A percentile compares a stretch with the other conserved stretches of the same genome.
phyloP scores from a whole-genome alignment of 2,113 vertebrate species.

The Cyphomyrus plagiostoma region DNA sequence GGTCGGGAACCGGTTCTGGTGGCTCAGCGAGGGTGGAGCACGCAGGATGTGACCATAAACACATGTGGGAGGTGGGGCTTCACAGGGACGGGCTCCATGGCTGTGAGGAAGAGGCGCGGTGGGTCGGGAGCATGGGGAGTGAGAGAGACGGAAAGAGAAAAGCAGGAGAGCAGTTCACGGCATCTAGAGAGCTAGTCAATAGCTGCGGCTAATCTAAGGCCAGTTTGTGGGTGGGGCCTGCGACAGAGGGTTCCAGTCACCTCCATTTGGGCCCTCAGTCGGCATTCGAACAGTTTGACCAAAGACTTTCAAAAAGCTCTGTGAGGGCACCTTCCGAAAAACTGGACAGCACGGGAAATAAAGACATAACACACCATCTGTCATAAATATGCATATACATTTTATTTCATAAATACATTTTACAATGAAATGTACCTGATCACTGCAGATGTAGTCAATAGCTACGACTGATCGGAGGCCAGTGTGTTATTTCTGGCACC shows the following conservation, averaged over 20 bases:
- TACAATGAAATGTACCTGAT: slow-evolving; percentile 38
- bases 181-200: neutral
- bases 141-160: neutral
- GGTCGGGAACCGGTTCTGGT: neutral
- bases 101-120: neutral
- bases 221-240: neutral
- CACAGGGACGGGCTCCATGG: neutral
- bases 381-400: slow-evolving; percentile 40
- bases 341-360: neutral
- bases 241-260: neutral
- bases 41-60: neutral
- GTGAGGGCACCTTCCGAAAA: neutral
- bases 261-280: neutral
- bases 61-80: neutral
- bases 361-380: slow-evolving; percentile 4
- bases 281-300: neutral
- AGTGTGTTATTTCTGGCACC: neutral
- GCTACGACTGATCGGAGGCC: neutral
- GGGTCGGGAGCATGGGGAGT: neutral
- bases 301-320: neutral
- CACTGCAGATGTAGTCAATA: slow-evolving; percentile 22
- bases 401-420: slow-evolving; percentile 47
- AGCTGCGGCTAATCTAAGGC: neutral
- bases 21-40: neutral
- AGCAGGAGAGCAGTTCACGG: neutral